A percentile compares a stretch with the other conserved stretches of the same genome.
Conservation (phyloP, 2,888 invertebrate species). For the Lasioglossum malachurum region DNA sequence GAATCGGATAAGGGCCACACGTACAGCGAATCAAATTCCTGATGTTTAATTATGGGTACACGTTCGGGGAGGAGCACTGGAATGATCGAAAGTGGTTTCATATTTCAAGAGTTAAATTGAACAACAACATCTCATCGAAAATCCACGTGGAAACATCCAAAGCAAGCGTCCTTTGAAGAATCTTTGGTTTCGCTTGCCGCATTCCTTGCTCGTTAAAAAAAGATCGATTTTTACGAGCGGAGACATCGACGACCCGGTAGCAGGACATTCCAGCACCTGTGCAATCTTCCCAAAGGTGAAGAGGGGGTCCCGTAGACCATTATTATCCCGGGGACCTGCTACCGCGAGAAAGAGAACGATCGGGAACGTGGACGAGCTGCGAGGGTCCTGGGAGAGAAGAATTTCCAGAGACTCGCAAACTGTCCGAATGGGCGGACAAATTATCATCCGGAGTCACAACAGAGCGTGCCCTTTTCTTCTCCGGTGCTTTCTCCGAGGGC, state of each 20-base stretch:
- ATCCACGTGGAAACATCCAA: not conserved
- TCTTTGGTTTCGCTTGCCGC: not conserved
- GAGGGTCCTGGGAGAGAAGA: slow-evolving; percentile 31
- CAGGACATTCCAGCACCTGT: not conserved
- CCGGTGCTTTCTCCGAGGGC: slow-evolving; percentile 39
- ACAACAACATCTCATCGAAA: not conserved
- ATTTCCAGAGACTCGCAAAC: slow-evolving; percentile 72
- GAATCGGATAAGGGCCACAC: not conserved
- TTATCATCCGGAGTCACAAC: slow-evolving; percentile 78
- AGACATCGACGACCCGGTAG: not conserved
- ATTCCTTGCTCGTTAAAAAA: not conserved
- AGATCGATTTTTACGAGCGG: not conserved
- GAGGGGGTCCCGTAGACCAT: not conserved
- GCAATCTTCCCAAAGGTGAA: slow-evolving; percentile 13
- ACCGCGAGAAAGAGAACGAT: slow-evolving; percentile 26
- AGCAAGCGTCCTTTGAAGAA: not conserved
- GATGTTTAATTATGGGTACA: not conserved
- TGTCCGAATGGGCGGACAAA: slow-evolving; percentile 77
- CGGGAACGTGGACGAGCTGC: not conserved
- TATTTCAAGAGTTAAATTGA: too few species aligned
- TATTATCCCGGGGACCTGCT: slow-evolving; percentile 26
- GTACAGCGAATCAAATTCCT: not conserved
- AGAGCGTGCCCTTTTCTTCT: slow-evolving; percentile 75
- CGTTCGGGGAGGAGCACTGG: not conserved
- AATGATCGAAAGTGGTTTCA: not conserved